These are phyloP conservation scores for Corapipo altera DNA, from an alignment of 2,113 vertebrate species.

Conservation along the genomic window DNA sequence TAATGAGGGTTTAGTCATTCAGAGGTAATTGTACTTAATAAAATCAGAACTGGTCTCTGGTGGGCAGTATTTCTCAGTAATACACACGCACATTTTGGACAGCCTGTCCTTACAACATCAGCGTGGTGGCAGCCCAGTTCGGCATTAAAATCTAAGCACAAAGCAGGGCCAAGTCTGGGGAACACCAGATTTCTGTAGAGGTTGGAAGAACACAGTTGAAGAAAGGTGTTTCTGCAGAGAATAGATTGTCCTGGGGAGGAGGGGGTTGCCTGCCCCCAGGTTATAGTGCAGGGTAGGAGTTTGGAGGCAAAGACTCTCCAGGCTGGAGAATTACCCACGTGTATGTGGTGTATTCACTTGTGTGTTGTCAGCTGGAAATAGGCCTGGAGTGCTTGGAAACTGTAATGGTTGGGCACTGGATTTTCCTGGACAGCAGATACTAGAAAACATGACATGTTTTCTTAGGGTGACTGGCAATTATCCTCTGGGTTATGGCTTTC, in stretches of 20 bases:
- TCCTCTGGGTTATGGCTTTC: background rate
- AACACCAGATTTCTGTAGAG: background rate
- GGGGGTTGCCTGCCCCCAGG: background rate
- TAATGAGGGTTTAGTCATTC: conserved; percentile 3
- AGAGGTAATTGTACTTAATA: conserved; percentile 10
- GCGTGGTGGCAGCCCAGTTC: background rate
- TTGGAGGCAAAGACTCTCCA: background rate
- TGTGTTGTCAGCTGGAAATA: background rate
- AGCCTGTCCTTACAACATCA: background rate
- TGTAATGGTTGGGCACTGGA: background rate
- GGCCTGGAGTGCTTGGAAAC: background rate
- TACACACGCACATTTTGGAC: background rate
- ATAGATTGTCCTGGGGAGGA: background rate
- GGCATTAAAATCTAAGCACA: background rate
- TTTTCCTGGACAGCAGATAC: background rate
- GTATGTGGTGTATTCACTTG: background rate
- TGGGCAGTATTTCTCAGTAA: conserved; percentile 16
- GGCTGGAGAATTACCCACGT: background rate
- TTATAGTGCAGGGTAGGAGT: background rate
- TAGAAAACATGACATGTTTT: background rate
- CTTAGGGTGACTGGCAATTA: background rate
- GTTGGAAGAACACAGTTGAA: accelerated
- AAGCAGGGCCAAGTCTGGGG: background rate
- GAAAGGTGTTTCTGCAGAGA: background rate
- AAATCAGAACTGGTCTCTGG: background rate